Evolutionary conservation across 2,113 vertebrate genomes (phyloP).

Genomic region (Zapornia atra): DNA sequence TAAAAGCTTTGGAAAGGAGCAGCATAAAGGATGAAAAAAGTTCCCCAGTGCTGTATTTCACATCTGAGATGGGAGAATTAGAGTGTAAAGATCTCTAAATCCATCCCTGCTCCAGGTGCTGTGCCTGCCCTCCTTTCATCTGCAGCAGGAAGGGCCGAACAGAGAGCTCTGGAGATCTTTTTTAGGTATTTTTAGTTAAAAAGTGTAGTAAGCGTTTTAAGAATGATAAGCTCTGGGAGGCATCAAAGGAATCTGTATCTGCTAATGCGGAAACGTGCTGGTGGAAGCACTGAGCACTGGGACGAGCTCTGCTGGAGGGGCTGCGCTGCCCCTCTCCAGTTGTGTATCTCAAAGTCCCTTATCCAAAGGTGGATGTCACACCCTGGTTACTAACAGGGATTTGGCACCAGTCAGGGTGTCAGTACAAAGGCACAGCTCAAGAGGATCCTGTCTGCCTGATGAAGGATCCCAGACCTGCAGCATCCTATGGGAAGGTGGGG

Average conservation of each 20-base stretch:
- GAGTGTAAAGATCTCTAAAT: slow-evolving; percentile 1
- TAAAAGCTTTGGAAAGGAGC: neutral
- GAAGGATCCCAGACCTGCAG: neutral
- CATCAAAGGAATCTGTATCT: neutral
- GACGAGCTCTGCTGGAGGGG: neutral
- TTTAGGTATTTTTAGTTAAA: neutral
- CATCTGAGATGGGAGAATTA: neutral
- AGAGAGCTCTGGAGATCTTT: neutral
- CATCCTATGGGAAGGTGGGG: neutral
- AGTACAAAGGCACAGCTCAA: neutral
- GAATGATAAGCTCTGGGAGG: neutral
- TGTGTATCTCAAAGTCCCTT: neutral
- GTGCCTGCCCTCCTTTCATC: neutral
- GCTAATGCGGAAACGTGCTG: neutral
- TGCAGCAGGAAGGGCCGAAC: neutral
- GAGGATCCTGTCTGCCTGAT: neutral
- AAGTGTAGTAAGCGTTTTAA: neutral
- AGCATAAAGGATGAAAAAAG: neutral
- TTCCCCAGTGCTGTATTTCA: neutral
- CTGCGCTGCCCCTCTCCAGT: neutral
- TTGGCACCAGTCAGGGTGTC: neutral
- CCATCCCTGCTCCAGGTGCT: neutral
- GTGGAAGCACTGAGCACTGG: neutral
- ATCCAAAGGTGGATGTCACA: neutral
- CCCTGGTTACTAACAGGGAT: neutral